Evolutionary conservation across 2,888 invertebrate genomes (phyloP).

Genomic region (Alsophila aescularia): DNA sequence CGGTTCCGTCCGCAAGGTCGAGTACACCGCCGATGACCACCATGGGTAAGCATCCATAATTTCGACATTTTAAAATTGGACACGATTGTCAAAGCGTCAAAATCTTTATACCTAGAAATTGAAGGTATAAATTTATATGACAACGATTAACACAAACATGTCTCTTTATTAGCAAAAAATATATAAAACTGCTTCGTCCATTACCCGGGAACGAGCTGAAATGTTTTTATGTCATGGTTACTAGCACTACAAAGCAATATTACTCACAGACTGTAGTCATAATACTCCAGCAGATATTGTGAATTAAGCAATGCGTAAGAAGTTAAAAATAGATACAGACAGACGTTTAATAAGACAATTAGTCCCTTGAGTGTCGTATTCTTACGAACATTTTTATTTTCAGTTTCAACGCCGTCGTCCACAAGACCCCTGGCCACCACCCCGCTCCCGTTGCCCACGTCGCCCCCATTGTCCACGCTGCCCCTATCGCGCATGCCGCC

Average conservation of each 20-base stretch:
- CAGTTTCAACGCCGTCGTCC: slow-evolving; percentile 83
- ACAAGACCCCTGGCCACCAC: slow-evolving; percentile 80
- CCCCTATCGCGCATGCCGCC: slow-evolving; percentile 63
- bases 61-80: slow-evolving; percentile 2
- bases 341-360: background rate
- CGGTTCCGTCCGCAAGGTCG: slow-evolving; percentile 86
- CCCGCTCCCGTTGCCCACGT: slow-evolving; percentile 64
- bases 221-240: slow-evolving; percentile 20
- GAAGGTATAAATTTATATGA: slow-evolving; percentile 13
- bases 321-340: background rate
- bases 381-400: slow-evolving; percentile 35
- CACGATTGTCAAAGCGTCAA: slow-evolving; percentile 1
- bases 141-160: slow-evolving; percentile 1
- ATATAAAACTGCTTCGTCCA: background rate
- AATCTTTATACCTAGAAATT: slow-evolving; percentile 14
- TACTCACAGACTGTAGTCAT: slow-evolving; percentile 11
- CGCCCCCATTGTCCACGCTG: slow-evolving; percentile 62
- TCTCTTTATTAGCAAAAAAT: slow-evolving; percentile 2
- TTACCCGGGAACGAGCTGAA: background rate
- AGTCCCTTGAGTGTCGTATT: background rate
- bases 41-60: slow-evolving; percentile 73
- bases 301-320: slow-evolving; percentile 3
- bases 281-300: slow-evolving; percentile 1
- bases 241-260: slow-evolving; percentile 7
- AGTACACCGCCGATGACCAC: slow-evolving; percentile 86